These are phyloP conservation scores for Tenualosa thibaudeaui DNA, from an alignment of 2,797 vertebrate species.

Conservation along the genomic window DNA sequence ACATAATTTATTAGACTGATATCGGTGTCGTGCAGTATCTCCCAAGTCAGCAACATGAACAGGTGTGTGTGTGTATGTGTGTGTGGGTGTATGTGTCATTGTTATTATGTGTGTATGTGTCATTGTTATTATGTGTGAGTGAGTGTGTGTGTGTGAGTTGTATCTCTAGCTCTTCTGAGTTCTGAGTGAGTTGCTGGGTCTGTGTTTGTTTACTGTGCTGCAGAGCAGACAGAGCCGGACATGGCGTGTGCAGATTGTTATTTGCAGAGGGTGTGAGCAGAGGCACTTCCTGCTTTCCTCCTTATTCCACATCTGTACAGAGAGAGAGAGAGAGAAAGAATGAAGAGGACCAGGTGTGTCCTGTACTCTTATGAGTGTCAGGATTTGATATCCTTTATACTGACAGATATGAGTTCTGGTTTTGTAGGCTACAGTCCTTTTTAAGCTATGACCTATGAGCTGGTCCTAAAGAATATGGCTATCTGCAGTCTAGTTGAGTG, in stretches of 20 bases:
- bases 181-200: neutral
- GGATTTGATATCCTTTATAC: constrained; percentile 3
- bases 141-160: constrained; percentile 14
- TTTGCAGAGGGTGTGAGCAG: constrained; percentile 76
- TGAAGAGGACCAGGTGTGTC: constrained; percentile 19
- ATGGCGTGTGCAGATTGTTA: constrained; percentile 74
- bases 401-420: neutral
- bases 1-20: neutral
- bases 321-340: neutral
- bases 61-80: neutral
- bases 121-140: neutral
- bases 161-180: constrained; percentile 2
- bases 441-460: neutral
- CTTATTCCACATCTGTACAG: constrained; percentile 46
- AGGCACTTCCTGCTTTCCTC: constrained; percentile 64
- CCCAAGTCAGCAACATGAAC: neutral
- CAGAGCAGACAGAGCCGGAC: constrained; percentile 53
- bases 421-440: neutral
- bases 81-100: neutral
- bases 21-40: neutral
- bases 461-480: constrained; percentile 31
- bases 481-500: constrained; percentile 47
- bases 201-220: constrained; percentile 63
- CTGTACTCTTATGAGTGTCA: neutral
- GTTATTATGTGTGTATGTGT: neutral